These are phyloP conservation scores for Maconellicoccus hirsutus DNA, from an alignment of 1,140 invertebrate species.

Conservation along the genomic window DNA sequence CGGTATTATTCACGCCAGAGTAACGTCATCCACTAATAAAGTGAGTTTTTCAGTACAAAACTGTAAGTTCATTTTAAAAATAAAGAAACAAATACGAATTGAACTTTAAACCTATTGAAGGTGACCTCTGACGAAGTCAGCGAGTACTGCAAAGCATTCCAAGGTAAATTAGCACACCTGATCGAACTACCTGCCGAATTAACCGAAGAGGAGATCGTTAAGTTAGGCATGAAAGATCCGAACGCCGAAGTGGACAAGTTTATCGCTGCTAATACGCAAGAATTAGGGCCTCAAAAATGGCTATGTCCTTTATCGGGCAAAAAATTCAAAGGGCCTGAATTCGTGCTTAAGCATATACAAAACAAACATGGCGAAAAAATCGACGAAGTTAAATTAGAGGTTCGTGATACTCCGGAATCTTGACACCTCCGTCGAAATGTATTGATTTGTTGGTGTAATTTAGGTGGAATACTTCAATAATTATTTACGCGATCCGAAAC, in stretches of 20 bases:
- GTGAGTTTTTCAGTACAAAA: conserved; percentile 37
- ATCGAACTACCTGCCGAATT: conserved; percentile 54
- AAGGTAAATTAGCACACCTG: conserved; percentile 80
- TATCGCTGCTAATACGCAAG: conserved; percentile 84
- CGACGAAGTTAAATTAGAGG: conserved; percentile 88
- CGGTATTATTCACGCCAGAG: conserved; percentile 94
- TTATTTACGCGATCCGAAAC: conserved; percentile 87
- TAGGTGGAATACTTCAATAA: conserved; percentile 92
- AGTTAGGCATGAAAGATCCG: conserved; percentile 75
- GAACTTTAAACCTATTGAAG: conserved; percentile 32
- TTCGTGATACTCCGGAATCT: background rate
- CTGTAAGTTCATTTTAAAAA: background rate
- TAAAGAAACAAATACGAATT: background rate
- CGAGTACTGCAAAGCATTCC: conserved; percentile 67
- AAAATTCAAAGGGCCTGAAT: conserved; percentile 98
- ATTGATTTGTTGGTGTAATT: conserved; percentile 15
- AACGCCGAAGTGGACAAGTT: conserved; percentile 91
- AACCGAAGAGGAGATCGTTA: conserved; percentile 67
- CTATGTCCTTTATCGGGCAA: conserved; percentile 96
- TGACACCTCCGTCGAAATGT: background rate
- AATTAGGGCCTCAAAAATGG: conserved; percentile 96
- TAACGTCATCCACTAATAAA: conserved; percentile 66
- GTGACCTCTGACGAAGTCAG: conserved; percentile 51
- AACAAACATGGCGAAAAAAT: conserved; percentile 96
- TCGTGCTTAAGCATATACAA: conserved; percentile 96